Percentiles rank a stretch among this genome's conserved stretches.
Evolutionary conservation across 2,888 invertebrate genomes (phyloP).

Genomic region (Microctonus hyperodae): DNA sequence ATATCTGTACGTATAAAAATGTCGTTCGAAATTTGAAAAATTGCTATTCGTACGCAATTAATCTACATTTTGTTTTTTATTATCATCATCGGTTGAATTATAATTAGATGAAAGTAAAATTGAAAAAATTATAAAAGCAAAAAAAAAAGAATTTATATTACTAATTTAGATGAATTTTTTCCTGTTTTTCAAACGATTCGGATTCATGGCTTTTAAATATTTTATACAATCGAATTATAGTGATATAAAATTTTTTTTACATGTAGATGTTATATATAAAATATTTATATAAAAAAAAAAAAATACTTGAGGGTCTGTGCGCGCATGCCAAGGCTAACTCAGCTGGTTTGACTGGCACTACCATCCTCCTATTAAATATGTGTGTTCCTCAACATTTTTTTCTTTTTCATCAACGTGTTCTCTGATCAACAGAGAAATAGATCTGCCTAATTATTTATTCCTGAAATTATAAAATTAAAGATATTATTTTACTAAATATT

Average conservation of each 20-base stretch:
- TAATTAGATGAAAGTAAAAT: not conserved
- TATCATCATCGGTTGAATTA: not conserved
- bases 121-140: not conserved
- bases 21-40: no score
- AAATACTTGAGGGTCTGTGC: conserved; percentile 13
- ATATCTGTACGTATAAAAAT: not conserved
- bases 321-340: conserved; percentile 18
- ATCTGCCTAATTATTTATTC: not conserved
- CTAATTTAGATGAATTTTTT: no score
- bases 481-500: not conserved
- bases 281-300: no score
- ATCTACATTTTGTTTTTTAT: not conserved
- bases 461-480: not conserved
- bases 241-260: no score
- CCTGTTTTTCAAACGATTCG: not conserved
- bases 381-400: not conserved
- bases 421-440: not conserved
- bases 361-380: conserved; percentile 17
- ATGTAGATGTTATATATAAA: not conserved
- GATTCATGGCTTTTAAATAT: conserved; percentile 9
- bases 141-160: no score
- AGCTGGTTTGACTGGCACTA: conserved; percentile 20
- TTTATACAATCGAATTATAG: not conserved
- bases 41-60: not conserved
- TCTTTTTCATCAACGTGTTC: not conserved